These are phyloP conservation scores for Harpagifer antarcticus DNA, from an alignment of 2,797 vertebrate species.

Conservation along the genomic window DNA sequence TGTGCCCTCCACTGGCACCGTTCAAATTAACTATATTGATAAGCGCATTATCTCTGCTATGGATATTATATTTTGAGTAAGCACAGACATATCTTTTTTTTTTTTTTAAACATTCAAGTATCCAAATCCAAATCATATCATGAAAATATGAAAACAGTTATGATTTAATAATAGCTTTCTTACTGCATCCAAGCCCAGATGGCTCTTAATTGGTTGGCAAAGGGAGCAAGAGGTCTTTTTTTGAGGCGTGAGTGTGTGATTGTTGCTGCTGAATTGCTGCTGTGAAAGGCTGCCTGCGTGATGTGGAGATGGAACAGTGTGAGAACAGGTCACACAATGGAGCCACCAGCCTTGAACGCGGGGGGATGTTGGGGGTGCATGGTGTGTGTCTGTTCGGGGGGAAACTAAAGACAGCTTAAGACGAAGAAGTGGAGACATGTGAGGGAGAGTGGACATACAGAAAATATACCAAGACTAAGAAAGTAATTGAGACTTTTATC, in stretches of 20 bases:
- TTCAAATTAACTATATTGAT: slow-evolving; percentile 44
- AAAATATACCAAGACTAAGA: slow-evolving; percentile 22
- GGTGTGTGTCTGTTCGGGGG: slow-evolving; percentile 41
- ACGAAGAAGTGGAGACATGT: slow-evolving; percentile 47
- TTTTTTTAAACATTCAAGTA: slow-evolving; percentile 25
- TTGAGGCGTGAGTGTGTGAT: slow-evolving; percentile 94
- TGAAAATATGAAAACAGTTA: slow-evolving; percentile 61
- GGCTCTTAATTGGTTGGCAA: slow-evolving; percentile 97
- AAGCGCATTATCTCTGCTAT: slow-evolving; percentile 8
- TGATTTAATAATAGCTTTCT: slow-evolving; percentile 69
- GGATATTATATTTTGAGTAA: slow-evolving; percentile 17
- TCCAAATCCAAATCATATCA: slow-evolving; percentile 46
- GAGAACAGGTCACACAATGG: slow-evolving; percentile 92
- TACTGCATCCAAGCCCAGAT: slow-evolving; percentile 89
- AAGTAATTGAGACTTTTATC: slow-evolving; percentile 32
- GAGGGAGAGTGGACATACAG: slow-evolving; percentile 35
- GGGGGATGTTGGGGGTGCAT: slow-evolving; percentile 58
- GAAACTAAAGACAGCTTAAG: slow-evolving; percentile 55
- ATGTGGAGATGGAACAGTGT: slow-evolving; percentile 91
- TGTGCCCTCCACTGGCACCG: slow-evolving; percentile 48
- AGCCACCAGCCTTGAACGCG: slow-evolving; percentile 88
- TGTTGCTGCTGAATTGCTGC: slow-evolving; percentile 96
- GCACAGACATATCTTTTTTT: background rate
- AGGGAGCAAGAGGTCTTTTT: slow-evolving; percentile 92
- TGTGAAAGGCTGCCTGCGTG: slow-evolving; percentile 92